A percentile compares a stretch with the other conserved stretches of the same genome.
phyloP scores from a whole-genome alignment of 1,140 invertebrate species.

The Bombus pyrosoma region DNA sequence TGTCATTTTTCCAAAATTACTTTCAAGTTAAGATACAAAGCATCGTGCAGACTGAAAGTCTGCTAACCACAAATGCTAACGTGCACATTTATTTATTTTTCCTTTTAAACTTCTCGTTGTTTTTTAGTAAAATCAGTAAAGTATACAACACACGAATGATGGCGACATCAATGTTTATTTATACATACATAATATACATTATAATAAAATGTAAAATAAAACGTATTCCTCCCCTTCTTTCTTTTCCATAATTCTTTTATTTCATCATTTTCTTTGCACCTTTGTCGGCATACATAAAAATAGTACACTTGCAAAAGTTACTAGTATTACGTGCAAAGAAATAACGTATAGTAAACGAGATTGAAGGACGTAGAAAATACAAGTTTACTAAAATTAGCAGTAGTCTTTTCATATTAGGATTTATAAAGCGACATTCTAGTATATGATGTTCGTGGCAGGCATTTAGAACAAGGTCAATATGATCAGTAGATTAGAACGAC shows the following conservation, averaged over 20 bases:
- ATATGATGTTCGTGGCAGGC: constrained; percentile 24
- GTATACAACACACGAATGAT: constrained; percentile 14
- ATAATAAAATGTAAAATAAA: not conserved
- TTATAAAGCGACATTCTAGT: constrained; percentile 28
- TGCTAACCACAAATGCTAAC: too few species aligned
- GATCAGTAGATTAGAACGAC: constrained; percentile 27
- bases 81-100: not conserved
- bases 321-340: not conserved
- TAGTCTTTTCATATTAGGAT: constrained; percentile 45
- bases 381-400: constrained; percentile 26
- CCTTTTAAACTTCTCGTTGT: not conserved
- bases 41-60: too few species aligned
- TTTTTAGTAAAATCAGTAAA: not conserved
- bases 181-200: constrained; percentile 23
- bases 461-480: constrained; percentile 5
- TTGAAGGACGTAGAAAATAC: constrained; percentile 30
- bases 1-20: too few species aligned
- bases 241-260: not conserved
- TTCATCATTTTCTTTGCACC: not conserved
- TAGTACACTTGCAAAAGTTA: not conserved
- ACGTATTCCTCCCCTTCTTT: not conserved
- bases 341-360: not conserved
- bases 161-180: constrained; percentile 18
- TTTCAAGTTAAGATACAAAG: too few species aligned
- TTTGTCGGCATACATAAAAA: not conserved